Conservation (phyloP, 2,113 vertebrate species). For the Pheucticus melanocephalus region DNA sequence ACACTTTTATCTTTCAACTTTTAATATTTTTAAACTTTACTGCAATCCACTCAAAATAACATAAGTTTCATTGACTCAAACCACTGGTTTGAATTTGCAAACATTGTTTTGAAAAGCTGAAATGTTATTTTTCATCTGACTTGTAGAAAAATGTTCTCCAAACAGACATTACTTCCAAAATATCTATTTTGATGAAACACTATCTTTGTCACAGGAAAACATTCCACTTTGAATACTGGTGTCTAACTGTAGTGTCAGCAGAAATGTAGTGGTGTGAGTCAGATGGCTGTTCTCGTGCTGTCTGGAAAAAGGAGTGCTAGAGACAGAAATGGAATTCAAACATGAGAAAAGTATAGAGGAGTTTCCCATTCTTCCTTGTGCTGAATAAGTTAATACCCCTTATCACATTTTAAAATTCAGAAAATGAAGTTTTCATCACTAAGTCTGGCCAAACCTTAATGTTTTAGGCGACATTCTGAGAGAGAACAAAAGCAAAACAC, state of each 20-base stretch:
- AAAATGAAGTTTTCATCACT: not conserved
- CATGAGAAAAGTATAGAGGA: not conserved
- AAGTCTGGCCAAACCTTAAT: not conserved
- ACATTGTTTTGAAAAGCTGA: not conserved
- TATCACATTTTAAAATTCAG: not conserved
- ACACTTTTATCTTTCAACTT: not conserved
- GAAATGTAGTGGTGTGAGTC: not conserved
- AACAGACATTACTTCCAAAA: not conserved
- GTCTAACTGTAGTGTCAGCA: not conserved
- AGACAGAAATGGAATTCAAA: not conserved
- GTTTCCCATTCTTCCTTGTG: not conserved
- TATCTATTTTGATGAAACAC: not conserved
- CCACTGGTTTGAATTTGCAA: not conserved
- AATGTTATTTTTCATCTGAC: not conserved
- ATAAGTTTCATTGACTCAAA: not conserved
- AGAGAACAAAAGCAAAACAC: not conserved
- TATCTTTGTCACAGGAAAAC: not conserved
- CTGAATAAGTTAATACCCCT: not conserved
- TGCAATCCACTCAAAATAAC: not conserved
- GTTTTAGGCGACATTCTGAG: not conserved
- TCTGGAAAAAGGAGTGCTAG: not conserved
- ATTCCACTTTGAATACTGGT: not conserved
- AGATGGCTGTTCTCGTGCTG: not conserved
- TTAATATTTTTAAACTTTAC: not conserved
- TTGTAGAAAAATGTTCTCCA: not conserved